These are phyloP conservation scores for Sebastolobus altivelis DNA, from an alignment of 2,797 vertebrate species.

Conservation along the genomic window DNA sequence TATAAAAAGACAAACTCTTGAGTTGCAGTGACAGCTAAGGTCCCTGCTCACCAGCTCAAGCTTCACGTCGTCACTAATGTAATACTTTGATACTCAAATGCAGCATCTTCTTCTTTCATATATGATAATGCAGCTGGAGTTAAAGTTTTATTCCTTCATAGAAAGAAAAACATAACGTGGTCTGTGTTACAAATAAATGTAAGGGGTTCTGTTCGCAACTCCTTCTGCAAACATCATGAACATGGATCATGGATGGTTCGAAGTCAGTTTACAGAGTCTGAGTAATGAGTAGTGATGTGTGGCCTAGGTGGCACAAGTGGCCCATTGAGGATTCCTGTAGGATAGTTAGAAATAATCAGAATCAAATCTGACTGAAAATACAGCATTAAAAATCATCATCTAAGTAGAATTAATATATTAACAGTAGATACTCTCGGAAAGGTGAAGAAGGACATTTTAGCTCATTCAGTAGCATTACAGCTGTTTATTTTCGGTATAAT, in stretches of 20 bases:
- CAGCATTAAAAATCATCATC: not conserved
- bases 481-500: not conserved
- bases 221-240: not conserved
- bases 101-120: not conserved
- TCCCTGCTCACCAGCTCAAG: conserved; percentile 25
- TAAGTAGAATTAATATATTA: not conserved
- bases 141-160: not conserved
- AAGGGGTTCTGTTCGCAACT: not conserved
- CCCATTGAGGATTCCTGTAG: conserved; percentile 1
- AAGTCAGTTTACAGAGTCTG: not conserved
- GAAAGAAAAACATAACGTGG: not conserved
- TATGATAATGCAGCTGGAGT: not conserved
- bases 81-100: conserved; percentile 33
- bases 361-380: not conserved
- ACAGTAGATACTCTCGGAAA: too few relatives aligned
- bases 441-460: not conserved
- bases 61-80: not conserved
- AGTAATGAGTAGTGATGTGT: not conserved
- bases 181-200: not conserved
- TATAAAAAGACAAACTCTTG: not conserved
- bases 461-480: not conserved
- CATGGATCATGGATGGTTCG: not conserved
- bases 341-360: not conserved
- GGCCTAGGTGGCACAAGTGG: conserved; percentile 53
- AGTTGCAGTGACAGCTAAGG: conserved; percentile 24